Evolutionary conservation across 2,113 vertebrate species (phyloP).

Genomic region (Opisthocomus hoazin): DNA sequence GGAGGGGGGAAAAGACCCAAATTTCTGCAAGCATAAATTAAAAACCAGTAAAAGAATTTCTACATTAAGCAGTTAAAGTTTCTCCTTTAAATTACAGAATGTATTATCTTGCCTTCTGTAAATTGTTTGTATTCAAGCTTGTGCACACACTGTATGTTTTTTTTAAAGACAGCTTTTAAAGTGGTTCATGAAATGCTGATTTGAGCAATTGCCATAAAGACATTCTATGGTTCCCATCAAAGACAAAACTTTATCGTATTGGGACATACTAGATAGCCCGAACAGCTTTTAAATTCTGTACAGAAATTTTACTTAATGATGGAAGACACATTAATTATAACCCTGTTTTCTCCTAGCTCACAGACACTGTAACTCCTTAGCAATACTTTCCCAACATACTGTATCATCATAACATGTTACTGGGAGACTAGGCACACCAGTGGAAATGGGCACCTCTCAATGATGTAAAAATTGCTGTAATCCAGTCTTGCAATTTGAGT

Average conservation of each 20-base stretch:
- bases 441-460: not conserved
- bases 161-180: not conserved
- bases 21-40: not conserved
- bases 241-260: not conserved
- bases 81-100: not conserved
- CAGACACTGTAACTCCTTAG: not conserved
- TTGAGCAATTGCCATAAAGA: not conserved
- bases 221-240: not conserved
- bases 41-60: not conserved
- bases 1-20: not conserved
- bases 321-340: not conserved
- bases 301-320: not conserved
- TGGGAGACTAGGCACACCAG: not conserved
- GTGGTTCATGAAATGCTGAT: not conserved
- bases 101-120: not conserved
- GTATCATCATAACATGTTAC: not conserved
- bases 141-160: not conserved
- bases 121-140: not conserved
- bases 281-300: not conserved
- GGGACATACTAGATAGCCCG: not conserved
- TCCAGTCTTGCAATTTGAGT: not conserved
- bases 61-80: not conserved
- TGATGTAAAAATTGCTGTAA: not conserved
- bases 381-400: not conserved
- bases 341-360: not conserved